phyloP scores from a whole-genome alignment of 1,140 invertebrate species.

The Drosophila watanabei region DNA sequence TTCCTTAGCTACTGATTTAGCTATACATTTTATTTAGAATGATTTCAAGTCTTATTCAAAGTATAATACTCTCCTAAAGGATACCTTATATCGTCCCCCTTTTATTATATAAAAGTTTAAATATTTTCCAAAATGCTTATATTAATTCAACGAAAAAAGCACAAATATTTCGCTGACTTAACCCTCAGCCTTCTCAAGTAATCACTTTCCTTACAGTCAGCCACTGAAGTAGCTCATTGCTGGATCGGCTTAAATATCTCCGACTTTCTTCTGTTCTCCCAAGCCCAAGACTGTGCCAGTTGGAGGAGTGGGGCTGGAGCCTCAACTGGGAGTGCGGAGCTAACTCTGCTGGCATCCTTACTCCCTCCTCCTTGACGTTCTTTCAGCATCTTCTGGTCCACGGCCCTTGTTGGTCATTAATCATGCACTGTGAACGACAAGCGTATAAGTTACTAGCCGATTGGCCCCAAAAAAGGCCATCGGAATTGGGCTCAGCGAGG shows the following conservation, averaged over 20 bases:
- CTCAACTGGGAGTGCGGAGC: constrained; percentile 4
- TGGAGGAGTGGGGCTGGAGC: constrained; percentile 5
- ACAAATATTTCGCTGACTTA: neutral
- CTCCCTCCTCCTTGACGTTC: neutral
- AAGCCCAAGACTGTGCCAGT: constrained; percentile 39
- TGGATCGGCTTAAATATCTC: constrained; percentile 67
- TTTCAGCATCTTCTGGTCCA: constrained; percentile 42
- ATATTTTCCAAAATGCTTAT: neutral
- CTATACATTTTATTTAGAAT: neutral
- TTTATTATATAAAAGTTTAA: neutral
- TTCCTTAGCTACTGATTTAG: neutral
- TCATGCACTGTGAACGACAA: constrained; percentile 82
- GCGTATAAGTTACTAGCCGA: constrained; percentile 81
- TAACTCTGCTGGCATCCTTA: constrained; percentile 58
- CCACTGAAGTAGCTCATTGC: constrained; percentile 70
- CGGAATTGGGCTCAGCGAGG: constrained; percentile 65
- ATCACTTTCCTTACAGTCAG: constrained; percentile 19
- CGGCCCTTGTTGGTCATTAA: constrained; percentile 83
- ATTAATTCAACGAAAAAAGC: neutral
- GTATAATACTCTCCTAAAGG: neutral
- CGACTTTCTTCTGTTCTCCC: constrained; percentile 31
- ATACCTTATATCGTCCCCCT: neutral
- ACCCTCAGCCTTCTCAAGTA: neutral
- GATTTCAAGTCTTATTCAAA: neutral
- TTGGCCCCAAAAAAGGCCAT: constrained; percentile 78